These are phyloP conservation scores for Chloroceryle amazona DNA, from an alignment of 2,797 vertebrate species.

Conservation along the genomic window DNA sequence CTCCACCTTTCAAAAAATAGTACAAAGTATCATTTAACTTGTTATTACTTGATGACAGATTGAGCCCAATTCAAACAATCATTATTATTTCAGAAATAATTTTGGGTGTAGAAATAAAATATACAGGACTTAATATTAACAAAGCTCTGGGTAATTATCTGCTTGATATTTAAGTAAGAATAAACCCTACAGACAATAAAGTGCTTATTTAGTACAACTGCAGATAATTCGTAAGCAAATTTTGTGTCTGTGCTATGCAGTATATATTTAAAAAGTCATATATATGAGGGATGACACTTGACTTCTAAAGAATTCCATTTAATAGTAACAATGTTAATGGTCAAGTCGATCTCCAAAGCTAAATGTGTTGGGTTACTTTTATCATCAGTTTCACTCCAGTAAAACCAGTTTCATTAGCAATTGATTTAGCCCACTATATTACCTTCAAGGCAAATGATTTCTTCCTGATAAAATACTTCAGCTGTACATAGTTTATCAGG, in stretches of 20 bases:
- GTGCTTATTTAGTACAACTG: neutral
- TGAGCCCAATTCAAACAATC: neutral
- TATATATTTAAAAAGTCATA: neutral
- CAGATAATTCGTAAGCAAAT: neutral
- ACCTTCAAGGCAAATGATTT: neutral
- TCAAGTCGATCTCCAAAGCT: neutral
- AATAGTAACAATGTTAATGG: neutral
- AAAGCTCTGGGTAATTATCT: neutral
- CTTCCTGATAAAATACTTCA: constrained; percentile 26
- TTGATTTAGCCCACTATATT: constrained; percentile 3
- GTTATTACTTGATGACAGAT: neutral
- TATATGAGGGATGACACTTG: neutral
- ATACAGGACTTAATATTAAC: neutral
- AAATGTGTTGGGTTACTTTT: neutral
- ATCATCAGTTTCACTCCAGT: neutral
- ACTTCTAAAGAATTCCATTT: constrained; percentile 8
- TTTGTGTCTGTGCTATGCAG: neutral
- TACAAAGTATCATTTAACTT: neutral
- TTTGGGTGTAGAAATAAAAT: neutral
- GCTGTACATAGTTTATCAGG: neutral
- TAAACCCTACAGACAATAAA: neutral
- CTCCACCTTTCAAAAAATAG: neutral
- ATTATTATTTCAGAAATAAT: neutral
- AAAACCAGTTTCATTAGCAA: constrained; percentile 8
- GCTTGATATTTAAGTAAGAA: neutral